phyloP scores from a whole-genome alignment of 2,888 invertebrate genomes.

The Tribolium freemani region DNA sequence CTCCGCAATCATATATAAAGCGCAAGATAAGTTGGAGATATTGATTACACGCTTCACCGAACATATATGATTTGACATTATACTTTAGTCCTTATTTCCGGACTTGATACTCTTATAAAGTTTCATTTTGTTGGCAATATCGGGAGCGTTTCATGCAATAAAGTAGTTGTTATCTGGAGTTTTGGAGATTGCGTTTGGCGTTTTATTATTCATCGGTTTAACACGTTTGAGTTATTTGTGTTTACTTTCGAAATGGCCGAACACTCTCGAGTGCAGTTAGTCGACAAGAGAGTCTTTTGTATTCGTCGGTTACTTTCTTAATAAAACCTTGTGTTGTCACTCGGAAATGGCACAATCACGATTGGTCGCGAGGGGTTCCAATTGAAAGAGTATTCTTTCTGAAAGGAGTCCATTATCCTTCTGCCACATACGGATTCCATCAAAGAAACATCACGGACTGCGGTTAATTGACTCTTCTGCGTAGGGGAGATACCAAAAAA shows the following conservation, averaged over 20 bases:
- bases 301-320: constrained; percentile 60
- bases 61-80: constrained; percentile 52
- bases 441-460: constrained; percentile 49
- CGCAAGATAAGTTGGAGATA: constrained; percentile 52
- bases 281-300: constrained; percentile 52
- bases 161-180: constrained; percentile 28
- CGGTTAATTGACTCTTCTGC: constrained; percentile 48
- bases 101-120: constrained; percentile 38
- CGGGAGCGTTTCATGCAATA: constrained; percentile 24
- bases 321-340: constrained; percentile 62
- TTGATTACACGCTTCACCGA: constrained; percentile 53
- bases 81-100: constrained; percentile 41
- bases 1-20: constrained; percentile 35
- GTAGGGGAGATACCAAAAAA: constrained; percentile 24
- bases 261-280: constrained; percentile 35
- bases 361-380: constrained; percentile 60
- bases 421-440: constrained; percentile 46
- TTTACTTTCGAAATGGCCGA: constrained; percentile 32
- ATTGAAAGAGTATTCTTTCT: constrained; percentile 60
- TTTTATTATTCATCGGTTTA: constrained; percentile 1
- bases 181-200: not conserved
- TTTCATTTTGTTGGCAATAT: constrained; percentile 39
- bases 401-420: constrained; percentile 51
- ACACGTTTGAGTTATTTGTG: constrained; percentile 29
- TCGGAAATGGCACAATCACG: constrained; percentile 62